Base-by-base conservation (phyloP, 2,113 vertebrate genomes). In the Poeciliopsis turrubarensis region DNA sequence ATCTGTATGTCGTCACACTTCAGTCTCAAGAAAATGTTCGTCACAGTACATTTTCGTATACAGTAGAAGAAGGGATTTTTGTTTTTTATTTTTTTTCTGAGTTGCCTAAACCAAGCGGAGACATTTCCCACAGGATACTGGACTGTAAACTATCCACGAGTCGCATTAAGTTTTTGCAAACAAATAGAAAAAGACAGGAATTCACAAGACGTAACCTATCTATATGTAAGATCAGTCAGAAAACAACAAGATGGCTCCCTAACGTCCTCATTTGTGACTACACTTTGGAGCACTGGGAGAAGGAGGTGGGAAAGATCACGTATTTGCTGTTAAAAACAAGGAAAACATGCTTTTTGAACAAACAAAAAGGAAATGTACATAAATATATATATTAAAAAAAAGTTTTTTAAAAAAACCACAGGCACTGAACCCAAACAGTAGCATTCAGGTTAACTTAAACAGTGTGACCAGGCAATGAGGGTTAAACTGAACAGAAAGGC, bases 351-450 rank as follows among this genome's bases (percentile, higher is more conserved):
- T 79, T 19, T 77, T 77, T 88, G 72, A 83, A 65, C 57, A 54
- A 25, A 83, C 41, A 73, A 37, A 71, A 76, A 79, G 80, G 12
- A 79, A 68, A 81, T 13, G 68, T 7, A 64, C 44, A 37, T 72
- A n/a, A 31, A 68, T 65, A 79, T 60, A 39, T 41, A 32, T 39
- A 12, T 41, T 15, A 76, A 31, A 60, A 71, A 54, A 78, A 69
- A 79, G 1, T 19, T 37, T 12, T 12, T 37, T 12, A 11, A 69
- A 78, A 60, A 26, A 83, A 78, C 73, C 82, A 91, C 88, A 93
- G 92, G 89, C 90, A 92, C 88, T 65, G 79, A 93, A 93, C 86
- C 86, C 68, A 89, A 89, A 89, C 83, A 80, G 77, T 76, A 82
- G 78, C 89, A 85, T 81, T 86, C 81, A 73, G 85, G 91, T 91